Evolutionary conservation across 2,888 invertebrate genomes (phyloP).

Genomic region (Temnothorax unifasciatus): DNA sequence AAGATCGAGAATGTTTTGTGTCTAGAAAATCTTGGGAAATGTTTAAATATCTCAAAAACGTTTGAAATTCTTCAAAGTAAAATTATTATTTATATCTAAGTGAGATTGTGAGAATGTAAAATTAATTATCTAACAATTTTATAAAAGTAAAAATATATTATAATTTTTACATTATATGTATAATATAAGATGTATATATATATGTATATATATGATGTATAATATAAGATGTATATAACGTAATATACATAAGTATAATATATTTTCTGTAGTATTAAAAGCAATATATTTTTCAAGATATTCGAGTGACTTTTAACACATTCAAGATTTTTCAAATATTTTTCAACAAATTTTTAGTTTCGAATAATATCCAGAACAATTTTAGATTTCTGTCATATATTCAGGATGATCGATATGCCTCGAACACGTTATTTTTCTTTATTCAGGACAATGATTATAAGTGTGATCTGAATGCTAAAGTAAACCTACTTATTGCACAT

Average conservation of each 20-base stretch:
- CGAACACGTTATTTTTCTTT: not conserved
- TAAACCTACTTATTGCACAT: not conserved
- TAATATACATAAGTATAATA: not conserved
- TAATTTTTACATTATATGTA: not conserved
- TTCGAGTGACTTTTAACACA: not conserved
- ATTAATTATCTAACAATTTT: not conserved
- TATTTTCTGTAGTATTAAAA: not conserved
- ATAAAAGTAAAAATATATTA: slow-evolving; percentile 14
- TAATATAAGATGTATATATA: not conserved
- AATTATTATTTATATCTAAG: not conserved
- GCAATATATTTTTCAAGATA: not conserved
- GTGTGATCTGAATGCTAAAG: not conserved
- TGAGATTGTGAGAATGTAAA: not conserved
- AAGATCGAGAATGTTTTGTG: not conserved
- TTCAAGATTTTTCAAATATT: slow-evolving; percentile 24
- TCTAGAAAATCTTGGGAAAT: not conserved
- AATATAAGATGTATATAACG: not conserved
- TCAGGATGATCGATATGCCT: not conserved
- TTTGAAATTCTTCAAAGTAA: slow-evolving; percentile 10
- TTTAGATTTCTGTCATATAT: not conserved
- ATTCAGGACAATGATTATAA: slow-evolving; percentile 4
- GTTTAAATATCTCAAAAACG: not conserved
- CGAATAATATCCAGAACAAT: not conserved
- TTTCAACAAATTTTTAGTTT: not conserved
- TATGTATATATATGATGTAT: not conserved